phyloP scores from a whole-genome alignment of 2,888 invertebrate species.

The Microctonus aethiopoides region DNA sequence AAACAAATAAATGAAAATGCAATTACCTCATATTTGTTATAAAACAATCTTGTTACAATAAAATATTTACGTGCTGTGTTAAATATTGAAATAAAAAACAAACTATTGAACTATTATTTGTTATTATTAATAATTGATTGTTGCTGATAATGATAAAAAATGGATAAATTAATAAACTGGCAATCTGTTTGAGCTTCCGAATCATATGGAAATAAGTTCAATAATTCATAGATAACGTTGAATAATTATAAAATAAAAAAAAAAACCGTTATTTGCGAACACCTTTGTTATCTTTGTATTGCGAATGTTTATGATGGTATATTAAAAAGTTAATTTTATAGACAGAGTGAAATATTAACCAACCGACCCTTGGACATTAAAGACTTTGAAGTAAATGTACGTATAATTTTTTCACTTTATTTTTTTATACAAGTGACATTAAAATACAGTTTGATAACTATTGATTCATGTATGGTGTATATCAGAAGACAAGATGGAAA shows the following conservation, averaged over 20 bases:
- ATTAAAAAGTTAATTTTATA: neutral
- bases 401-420: slow-evolving; percentile 15
- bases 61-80: neutral
- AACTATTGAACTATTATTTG: neutral
- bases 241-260: slow-evolving; percentile 16
- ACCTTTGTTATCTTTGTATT: neutral
- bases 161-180: neutral
- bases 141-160: neutral
- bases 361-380: neutral
- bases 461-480: neutral
- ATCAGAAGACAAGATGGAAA: neutral
- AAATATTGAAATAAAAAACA: neutral
- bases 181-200: neutral
- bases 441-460: slow-evolving; percentile 3
- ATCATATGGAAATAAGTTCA: neutral
- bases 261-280: slow-evolving; percentile 5
- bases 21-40: neutral
- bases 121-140: neutral
- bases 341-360: neutral
- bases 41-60: neutral
- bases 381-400: neutral
- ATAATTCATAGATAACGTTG: slow-evolving; percentile 25
- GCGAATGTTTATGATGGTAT: neutral
- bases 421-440: slow-evolving; percentile 12
- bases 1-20: neutral